A percentile compares a stretch with the other conserved stretches of the same genome.
Evolutionary conservation across 2,888 invertebrate species (phyloP).

Genomic region (Allophyes oxyacanthae): DNA sequence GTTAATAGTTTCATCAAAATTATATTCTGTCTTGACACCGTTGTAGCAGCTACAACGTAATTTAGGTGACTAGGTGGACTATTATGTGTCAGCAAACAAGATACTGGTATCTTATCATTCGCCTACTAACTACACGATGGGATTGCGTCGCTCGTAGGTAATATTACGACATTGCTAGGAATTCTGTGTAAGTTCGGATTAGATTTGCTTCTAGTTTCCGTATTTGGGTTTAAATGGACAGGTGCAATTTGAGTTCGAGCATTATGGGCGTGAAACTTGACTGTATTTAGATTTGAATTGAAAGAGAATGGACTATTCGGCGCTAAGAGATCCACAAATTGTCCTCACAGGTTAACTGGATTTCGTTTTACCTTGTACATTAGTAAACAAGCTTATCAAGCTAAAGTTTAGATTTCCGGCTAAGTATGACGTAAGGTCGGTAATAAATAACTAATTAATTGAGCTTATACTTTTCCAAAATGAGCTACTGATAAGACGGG

Average conservation of each 20-base stretch:
- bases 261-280: too few species aligned
- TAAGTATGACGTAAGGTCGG: too few species aligned
- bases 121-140: slow-evolving; percentile 37
- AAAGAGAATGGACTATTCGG: too few species aligned
- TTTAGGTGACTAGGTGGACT: slow-evolving; percentile 50
- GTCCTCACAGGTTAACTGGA: too few species aligned
- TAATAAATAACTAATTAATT: too few species aligned
- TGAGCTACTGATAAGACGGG: too few species aligned
- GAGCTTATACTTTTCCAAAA: too few species aligned
- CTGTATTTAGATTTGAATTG: too few species aligned
- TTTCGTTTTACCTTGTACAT: too few species aligned
- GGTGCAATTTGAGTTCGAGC: background rate
- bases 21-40: slow-evolving; percentile 27
- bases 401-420: too few species aligned
- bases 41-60: slow-evolving; percentile 26
- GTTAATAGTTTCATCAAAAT: background rate
- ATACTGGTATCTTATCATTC: slow-evolving; percentile 41
- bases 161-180: slow-evolving; percentile 40
- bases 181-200: slow-evolving; percentile 32
- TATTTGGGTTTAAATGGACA: slow-evolving; percentile 13
- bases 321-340: too few species aligned
- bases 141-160: slow-evolving; percentile 26
- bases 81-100: slow-evolving; percentile 45
- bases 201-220: slow-evolving; percentile 34
- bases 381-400: too few species aligned